Evolutionary conservation across 2,888 invertebrate species (phyloP).

Genomic region (Drosophila yooni): DNA sequence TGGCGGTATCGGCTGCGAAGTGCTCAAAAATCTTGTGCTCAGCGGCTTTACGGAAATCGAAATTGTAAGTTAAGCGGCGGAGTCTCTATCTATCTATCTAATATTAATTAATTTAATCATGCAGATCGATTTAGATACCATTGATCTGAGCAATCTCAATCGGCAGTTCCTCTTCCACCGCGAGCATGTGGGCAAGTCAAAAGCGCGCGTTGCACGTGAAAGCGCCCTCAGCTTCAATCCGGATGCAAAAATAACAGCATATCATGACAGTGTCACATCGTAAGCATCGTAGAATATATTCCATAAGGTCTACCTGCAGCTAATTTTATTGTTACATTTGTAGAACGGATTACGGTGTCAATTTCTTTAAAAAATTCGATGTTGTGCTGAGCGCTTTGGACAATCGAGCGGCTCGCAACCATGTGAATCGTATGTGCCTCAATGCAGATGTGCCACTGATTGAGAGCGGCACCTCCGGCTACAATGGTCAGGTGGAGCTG

Average conservation of each 20-base stretch:
- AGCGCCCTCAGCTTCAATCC: conserved; percentile 95
- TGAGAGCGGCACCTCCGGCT: conserved; percentile 99
- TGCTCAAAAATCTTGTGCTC: conserved; percentile 97
- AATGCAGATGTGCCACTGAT: conserved; percentile 97
- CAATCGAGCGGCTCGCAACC: conserved; percentile 97
- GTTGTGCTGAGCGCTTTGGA: conserved; percentile 98
- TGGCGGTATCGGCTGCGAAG: conserved; percentile 99
- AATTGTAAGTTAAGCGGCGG: conserved; percentile 89
- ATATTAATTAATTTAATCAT: background rate
- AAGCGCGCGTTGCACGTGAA: conserved; percentile 95
- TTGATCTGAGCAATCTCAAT: conserved; percentile 99
- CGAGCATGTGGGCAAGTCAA: conserved; percentile 98
- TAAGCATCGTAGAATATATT: conserved; percentile 84
- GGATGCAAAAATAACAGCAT: conserved; percentile 93
- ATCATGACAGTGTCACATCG: conserved; percentile 97
- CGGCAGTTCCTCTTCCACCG: conserved; percentile 99
- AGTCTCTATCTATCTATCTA: background rate
- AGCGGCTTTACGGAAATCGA: conserved; percentile 97
- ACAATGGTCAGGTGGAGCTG: conserved; percentile 97
- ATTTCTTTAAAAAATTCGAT: conserved; percentile 95
- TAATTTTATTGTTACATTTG: conserved; percentile 71
- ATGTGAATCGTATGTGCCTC: conserved; percentile 99
- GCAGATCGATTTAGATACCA: conserved; percentile 99
- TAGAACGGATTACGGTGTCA: conserved; percentile 94
- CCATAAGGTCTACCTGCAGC: background rate